Evolutionary conservation across 2,888 invertebrate species (phyloP).

Genomic region (Monochamus alternatus): DNA sequence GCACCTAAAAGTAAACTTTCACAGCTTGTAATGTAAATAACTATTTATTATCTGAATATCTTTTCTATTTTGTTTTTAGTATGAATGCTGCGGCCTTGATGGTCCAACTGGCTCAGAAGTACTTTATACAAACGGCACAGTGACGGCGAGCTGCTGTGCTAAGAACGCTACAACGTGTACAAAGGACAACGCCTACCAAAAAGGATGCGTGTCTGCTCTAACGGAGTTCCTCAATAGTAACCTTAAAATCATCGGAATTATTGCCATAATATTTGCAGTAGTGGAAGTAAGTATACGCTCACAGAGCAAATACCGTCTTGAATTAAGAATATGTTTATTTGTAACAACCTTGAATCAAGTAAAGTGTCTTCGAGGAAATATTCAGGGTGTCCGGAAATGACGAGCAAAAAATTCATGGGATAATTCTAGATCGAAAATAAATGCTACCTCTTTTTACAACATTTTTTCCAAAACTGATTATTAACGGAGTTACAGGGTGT

Average conservation of each 20-base stretch:
- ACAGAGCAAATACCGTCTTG: no score
- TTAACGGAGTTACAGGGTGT: no score
- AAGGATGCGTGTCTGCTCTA: constrained; percentile 71
- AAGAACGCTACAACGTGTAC: background rate
- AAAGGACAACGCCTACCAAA: background rate
- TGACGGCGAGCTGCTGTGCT: constrained; percentile 4
- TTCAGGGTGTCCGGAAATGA: no score
- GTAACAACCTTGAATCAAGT: no score
- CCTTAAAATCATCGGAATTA: constrained; percentile 76
- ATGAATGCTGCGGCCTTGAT: constrained; percentile 51
- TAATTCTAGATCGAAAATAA: no score
- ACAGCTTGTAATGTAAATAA: no score
- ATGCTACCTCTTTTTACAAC: no score
- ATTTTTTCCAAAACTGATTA: no score
- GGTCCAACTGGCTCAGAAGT: constrained; percentile 24
- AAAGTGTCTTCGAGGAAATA: no score
- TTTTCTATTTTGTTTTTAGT: constrained; percentile 41
- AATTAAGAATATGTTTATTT: no score
- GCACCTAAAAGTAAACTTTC: no score
- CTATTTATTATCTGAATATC: background rate
- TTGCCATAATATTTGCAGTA: constrained; percentile 78
- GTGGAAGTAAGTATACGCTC: constrained; percentile 74
- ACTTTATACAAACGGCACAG: background rate
- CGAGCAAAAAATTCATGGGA: no score
- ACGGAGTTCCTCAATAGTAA: constrained; percentile 69